Percentiles rank a stretch among this genome's conserved stretches.
Evolutionary conservation across 2,113 vertebrate species (phyloP).

Genomic region (Falcunculus frontatus): DNA sequence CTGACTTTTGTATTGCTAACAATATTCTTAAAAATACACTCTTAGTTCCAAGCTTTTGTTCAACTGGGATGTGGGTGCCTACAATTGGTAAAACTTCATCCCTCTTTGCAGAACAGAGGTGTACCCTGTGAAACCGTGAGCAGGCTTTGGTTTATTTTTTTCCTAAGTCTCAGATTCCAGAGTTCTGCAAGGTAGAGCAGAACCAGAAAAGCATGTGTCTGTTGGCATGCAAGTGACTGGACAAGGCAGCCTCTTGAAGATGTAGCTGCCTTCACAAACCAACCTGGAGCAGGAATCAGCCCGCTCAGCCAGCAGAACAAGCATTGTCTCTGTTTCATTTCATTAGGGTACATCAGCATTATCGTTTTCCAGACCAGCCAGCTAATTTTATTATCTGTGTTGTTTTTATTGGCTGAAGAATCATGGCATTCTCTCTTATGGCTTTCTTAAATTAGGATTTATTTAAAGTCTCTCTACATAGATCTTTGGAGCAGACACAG

Average conservation of each 20-base stretch:
- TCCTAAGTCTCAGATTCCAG: background rate
- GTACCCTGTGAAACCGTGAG: background rate
- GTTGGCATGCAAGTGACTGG: rapidly evolving
- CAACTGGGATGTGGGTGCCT: background rate
- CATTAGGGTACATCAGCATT: background rate
- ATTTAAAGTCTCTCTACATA: background rate
- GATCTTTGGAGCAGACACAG: background rate
- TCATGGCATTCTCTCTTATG: background rate
- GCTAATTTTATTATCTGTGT: background rate
- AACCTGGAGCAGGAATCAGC: background rate
- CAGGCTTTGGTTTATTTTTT: background rate
- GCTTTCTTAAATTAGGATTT: background rate
- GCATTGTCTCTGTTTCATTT: background rate
- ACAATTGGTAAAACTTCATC: background rate
- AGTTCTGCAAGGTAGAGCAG: background rate
- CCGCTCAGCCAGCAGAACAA: background rate
- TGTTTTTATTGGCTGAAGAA: background rate
- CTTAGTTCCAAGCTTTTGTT: background rate
- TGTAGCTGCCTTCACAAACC: background rate
- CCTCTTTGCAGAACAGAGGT: background rate
- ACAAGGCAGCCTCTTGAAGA: background rate
- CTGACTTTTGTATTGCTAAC: background rate
- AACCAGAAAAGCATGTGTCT: background rate
- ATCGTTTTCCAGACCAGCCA: background rate
- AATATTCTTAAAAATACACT: background rate